Base-by-base conservation (phyloP, 2,888 invertebrate genomes). In the Galerucella calmariensis region DNA sequence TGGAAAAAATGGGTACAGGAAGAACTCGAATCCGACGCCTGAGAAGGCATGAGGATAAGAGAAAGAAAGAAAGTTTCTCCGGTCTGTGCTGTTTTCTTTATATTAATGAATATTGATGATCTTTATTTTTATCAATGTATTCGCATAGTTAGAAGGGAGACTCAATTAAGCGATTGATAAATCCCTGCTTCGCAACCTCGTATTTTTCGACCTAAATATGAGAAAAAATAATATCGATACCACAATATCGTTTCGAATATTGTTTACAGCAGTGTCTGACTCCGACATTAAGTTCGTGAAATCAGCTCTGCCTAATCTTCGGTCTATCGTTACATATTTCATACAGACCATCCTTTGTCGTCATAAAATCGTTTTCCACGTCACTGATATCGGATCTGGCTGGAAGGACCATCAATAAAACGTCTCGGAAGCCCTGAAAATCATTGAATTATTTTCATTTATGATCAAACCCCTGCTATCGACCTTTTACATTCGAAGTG, bases 351-450 rank as follows among this genome's bases (percentile, higher is more conserved):
- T 72, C 72, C 72, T 72, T 67, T 66, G 66, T 72, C 66, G 56
- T 72, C 67, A 56, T 72, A 72, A 72, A 72, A 66, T 67, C 59
- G 72, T 72, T 72, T 67, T 72, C 72, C 67, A 72, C 72, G 72
- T 72, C 72, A 63, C 72, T 67, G 66, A 24, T 56, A 58, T 20
- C 59, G 71, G 58, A 72, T 72, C 66, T 66, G 66, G 59, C 72
- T 72, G 46, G 66, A 59, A 72, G 72, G 67, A 72, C 72, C 66
- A 67, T 72, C 72, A 67, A 72, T 72, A 72, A 72, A 72, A 66
- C 72, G 66, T 63, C 72, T 72, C 72, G 72, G 72, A 72, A 63
- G 66, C 59, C 53, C 59, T 46, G 65, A 71, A 71, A 71, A 71
- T 58, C 71, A 66, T 65, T 66, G 71, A 72, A 72, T 72, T 72